Percentiles rank a stretch among this genome's conserved stretches.
phyloP scores from a whole-genome alignment of 2,113 vertebrate species.

The Alethe castanea region DNA sequence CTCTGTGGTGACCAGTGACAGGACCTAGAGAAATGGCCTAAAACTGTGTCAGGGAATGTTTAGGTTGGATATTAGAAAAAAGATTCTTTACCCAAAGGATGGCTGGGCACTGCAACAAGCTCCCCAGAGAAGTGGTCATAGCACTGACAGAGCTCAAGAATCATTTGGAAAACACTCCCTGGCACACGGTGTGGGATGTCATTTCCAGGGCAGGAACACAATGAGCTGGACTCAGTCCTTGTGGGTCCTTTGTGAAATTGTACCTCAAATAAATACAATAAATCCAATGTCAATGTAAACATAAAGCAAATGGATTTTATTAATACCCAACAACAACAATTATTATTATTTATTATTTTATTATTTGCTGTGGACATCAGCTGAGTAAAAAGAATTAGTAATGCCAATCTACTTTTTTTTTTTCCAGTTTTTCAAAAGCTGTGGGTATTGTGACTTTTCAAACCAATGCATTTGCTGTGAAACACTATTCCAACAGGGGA shows the following conservation, averaged over 20 bases:
- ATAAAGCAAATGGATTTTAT: neutral
- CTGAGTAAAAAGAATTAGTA: neutral
- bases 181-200: neutral
- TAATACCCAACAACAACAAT: neutral
- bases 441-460: neutral
- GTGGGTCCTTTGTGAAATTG: fast-evolving
- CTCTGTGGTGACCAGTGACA: neutral
- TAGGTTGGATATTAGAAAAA: neutral
- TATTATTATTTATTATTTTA: neutral
- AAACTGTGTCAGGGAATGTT: neutral
- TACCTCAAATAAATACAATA: neutral
- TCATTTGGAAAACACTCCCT: fast-evolving
- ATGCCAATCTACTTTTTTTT: neutral
- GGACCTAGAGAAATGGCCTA: neutral
- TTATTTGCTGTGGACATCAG: neutral
- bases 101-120: too few species aligned
- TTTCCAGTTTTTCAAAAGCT: neutral
- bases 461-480: neutral
- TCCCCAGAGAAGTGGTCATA: neutral
- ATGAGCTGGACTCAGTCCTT: neutral
- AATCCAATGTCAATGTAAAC: neutral
- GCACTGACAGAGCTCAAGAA: neutral
- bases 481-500: neutral
- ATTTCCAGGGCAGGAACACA: neutral
- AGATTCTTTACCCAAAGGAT: neutral